A percentile compares a stretch with the other conserved stretches of the same genome.
Evolutionary conservation across 2,888 invertebrate genomes (phyloP).

Genomic region (Tetragonula carbonaria): DNA sequence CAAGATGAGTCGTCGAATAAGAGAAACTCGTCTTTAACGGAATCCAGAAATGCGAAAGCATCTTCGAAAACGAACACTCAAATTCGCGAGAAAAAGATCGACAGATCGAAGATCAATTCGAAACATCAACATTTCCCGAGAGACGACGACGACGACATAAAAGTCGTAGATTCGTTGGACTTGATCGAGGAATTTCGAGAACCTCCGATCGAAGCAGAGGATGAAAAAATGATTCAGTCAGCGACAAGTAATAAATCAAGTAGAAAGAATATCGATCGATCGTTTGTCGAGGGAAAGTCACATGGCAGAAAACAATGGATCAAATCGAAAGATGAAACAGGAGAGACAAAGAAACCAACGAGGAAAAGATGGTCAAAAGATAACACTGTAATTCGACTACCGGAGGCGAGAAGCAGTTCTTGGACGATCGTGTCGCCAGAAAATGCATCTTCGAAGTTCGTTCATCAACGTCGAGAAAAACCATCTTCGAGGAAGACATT

Average conservation of each 20-base stretch:
- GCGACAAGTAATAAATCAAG: neutral
- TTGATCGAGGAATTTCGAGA: conserved; percentile 68
- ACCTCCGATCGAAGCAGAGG: neutral
- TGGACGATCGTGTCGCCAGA: conserved; percentile 36
- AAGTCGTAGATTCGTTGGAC: conserved; percentile 65
- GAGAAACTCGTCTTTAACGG: neutral
- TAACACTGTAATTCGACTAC: conserved; percentile 60
- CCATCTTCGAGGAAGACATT: neutral
- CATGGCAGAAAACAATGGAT: conserved; percentile 60
- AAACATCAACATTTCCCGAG: neutral
- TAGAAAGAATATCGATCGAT: neutral
- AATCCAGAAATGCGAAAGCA: conserved; percentile 9
- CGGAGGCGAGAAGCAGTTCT: conserved; percentile 39
- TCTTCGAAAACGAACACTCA: conserved; percentile 17
- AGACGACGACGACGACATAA: conserved; percentile 25
- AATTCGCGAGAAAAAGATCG: conserved; percentile 20
- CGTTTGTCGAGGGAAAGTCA: conserved; percentile 26
- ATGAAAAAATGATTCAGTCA: neutral
- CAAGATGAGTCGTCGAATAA: neutral
- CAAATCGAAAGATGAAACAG: neutral
- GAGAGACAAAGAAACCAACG: conserved; percentile 60
- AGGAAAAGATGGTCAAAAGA: conserved; percentile 78
- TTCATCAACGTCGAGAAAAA: conserved; percentile 12
- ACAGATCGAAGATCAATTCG: neutral
- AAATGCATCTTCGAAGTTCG: conserved; percentile 10